phyloP scores from a whole-genome alignment of 2,797 vertebrate species.

The Chromobotia macracanthus region DNA sequence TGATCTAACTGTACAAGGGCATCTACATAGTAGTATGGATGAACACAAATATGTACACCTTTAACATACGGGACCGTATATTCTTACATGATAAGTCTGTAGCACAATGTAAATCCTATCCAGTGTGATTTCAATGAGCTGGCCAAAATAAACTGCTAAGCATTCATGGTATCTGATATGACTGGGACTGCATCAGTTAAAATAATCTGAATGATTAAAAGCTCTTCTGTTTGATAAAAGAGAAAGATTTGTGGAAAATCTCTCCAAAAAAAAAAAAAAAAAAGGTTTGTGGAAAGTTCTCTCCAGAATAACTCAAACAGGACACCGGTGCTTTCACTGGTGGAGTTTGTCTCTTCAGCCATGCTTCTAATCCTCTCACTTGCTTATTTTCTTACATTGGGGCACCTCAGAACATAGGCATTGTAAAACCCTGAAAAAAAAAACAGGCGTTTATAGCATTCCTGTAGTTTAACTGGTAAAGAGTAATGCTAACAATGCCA shows the following conservation, averaged over 20 bases:
- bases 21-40: constrained; percentile 61
- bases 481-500: too few species aligned
- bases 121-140: constrained; percentile 74
- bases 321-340: not conserved
- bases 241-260: constrained; percentile 13
- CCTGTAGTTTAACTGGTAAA: too few species aligned
- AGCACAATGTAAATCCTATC: constrained; percentile 79
- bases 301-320: constrained; percentile 7
- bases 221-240: constrained; percentile 25
- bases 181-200: constrained; percentile 18
- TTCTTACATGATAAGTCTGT: constrained; percentile 69
- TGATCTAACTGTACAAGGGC: constrained; percentile 67
- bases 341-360: constrained; percentile 19
- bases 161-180: constrained; percentile 43
- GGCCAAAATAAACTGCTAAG: constrained; percentile 67
- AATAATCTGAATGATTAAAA: constrained; percentile 29
- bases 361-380: not conserved
- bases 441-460: too few species aligned
- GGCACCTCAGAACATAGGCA: constrained; percentile 97
- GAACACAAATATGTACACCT: constrained; percentile 71
- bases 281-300: not conserved
- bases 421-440: constrained; percentile 90
- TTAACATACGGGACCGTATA: constrained; percentile 62
- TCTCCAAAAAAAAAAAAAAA: too few species aligned
- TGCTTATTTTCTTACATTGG: constrained; percentile 25